These are phyloP conservation scores for Zoroaster sp. DNA, from an alignment of 53 echinoderm and acorn worm species.

Conservation along the genomic window DNA sequence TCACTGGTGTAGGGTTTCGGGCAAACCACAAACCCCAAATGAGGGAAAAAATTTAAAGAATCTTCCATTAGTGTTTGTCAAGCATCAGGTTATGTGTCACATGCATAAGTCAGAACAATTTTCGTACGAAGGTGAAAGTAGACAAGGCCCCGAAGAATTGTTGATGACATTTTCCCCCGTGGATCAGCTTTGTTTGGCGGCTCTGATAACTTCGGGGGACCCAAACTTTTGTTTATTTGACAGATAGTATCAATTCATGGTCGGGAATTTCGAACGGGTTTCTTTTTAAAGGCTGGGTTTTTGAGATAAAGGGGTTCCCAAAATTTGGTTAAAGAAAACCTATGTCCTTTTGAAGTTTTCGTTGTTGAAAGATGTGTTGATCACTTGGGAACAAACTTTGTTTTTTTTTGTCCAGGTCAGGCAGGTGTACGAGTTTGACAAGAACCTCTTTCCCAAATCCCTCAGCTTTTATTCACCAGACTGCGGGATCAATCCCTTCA, in stretches of 20 bases:
- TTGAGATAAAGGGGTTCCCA: slow-evolving; percentile 40
- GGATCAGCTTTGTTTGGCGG: slow-evolving; percentile 6
- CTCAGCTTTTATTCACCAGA: slow-evolving; percentile 39
- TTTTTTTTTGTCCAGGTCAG: background rate
- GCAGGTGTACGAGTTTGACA: background rate
- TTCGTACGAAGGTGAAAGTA: slow-evolving; percentile 53
- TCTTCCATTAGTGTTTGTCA: slow-evolving; percentile 59
- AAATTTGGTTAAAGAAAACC: slow-evolving; percentile 43
- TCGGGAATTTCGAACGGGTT: slow-evolving; percentile 45
- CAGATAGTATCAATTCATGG: slow-evolving; percentile 36
- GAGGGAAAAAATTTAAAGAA: slow-evolving; percentile 73
- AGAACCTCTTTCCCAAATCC: slow-evolving; percentile 51
- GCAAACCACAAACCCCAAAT: slow-evolving; percentile 52
- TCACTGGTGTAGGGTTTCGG: slow-evolving; percentile 68
- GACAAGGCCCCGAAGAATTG: slow-evolving; percentile 27
- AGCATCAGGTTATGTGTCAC: slow-evolving; percentile 71
- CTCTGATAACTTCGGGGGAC: background rate
- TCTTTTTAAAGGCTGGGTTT: slow-evolving; percentile 40
- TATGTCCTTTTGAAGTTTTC: slow-evolving; percentile 34
- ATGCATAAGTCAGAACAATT: slow-evolving; percentile 52
- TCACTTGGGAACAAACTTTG: slow-evolving; percentile 41
- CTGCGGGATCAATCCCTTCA: slow-evolving; percentile 22
- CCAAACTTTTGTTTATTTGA: slow-evolving; percentile 24
- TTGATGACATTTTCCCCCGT: slow-evolving; percentile 40
- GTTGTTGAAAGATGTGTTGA: slow-evolving; percentile 10